Evolutionary conservation across 2,797 vertebrate genomes (phyloP).

Genomic region (Lacerta agilis): DNA sequence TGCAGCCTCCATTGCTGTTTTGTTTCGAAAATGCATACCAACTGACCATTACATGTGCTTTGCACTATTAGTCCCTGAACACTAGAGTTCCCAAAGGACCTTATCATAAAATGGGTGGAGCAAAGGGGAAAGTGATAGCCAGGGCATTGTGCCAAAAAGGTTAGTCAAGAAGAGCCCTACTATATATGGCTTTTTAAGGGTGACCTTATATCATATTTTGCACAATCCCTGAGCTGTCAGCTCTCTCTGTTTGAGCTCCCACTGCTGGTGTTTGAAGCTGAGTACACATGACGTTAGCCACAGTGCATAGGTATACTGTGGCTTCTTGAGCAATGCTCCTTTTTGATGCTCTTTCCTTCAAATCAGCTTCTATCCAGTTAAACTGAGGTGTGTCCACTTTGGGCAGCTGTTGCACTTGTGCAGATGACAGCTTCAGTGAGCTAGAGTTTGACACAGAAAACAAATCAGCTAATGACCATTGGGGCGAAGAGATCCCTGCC

Average conservation of each 20-base stretch:
- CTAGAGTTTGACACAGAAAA: too few relatives aligned
- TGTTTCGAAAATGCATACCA: neutral
- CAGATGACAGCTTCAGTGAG: too few relatives aligned
- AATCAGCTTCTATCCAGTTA: too few relatives aligned
- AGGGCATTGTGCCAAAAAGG: neutral
- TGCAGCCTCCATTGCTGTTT: neutral
- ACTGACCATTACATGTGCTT: neutral
- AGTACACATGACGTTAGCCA: neutral
- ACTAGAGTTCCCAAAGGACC: neutral
- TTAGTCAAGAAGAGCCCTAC: neutral
- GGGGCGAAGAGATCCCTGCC: too few relatives aligned
- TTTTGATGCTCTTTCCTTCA: too few relatives aligned
- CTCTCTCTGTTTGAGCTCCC: neutral
- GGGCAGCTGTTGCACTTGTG: too few relatives aligned
- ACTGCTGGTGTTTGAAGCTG: too few relatives aligned
- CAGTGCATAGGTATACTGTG: too few relatives aligned
- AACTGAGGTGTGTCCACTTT: too few relatives aligned
- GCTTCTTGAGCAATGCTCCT: too few relatives aligned
- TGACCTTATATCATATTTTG: neutral
- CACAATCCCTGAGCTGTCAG: neutral
- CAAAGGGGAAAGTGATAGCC: rapidly evolving
- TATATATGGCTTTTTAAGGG: neutral
- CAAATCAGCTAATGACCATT: too few relatives aligned
- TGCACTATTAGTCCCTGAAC: neutral
- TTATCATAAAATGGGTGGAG: neutral